Base-by-base conservation (phyloP, 2,797 vertebrate genomes). In the Fistularia commersonii region DNA sequence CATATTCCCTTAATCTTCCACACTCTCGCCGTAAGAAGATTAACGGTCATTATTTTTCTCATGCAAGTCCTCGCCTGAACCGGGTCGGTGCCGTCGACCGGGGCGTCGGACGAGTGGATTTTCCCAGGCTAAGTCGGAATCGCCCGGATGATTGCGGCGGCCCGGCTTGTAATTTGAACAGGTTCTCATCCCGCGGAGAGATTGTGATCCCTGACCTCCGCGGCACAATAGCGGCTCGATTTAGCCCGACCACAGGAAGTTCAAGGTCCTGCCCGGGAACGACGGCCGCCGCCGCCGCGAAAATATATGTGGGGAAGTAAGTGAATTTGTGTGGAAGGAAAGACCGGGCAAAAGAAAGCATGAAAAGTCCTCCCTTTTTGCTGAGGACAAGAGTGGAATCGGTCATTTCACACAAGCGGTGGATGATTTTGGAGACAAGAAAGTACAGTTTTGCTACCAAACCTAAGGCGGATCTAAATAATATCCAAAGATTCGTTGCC, bases 171-270 rank as follows among this genome's bases (percentile, higher is more conserved):
- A 51, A 75, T 71, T 70, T 63, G 61, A 66, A n/a, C 46, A 48
- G 55, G 6, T 43, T 35, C 42, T 41, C 48, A 45, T 60, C 61
- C 62, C 57, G 57, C 45, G 43, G 34, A 69, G 57, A 44, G 54
- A 75, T 48, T 66, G 50, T 57, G 51, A 50, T 69, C 53, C 45
- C 50, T 35, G 69, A 76, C 69, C 69, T 75, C 71, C 66, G 76
- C 72, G 72, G 76, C 64, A 54, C 45, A 61, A 54, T 37, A 62
- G 55, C 38, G 45, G 49, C 76, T 48, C 51, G 50, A 69, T 74
- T 79, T 80, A 76, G 64, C 69, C 57, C 63, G 57, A 80, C 84
- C 76, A 64, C 63, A 74, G 74, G 69, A 79, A 74, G 75, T 79
- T 63, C 69, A 66, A 51, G 61, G 67, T 80, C 76, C 69, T 48